phyloP scores from a whole-genome alignment of 2,888 invertebrate species.

The Philereme transversata region DNA sequence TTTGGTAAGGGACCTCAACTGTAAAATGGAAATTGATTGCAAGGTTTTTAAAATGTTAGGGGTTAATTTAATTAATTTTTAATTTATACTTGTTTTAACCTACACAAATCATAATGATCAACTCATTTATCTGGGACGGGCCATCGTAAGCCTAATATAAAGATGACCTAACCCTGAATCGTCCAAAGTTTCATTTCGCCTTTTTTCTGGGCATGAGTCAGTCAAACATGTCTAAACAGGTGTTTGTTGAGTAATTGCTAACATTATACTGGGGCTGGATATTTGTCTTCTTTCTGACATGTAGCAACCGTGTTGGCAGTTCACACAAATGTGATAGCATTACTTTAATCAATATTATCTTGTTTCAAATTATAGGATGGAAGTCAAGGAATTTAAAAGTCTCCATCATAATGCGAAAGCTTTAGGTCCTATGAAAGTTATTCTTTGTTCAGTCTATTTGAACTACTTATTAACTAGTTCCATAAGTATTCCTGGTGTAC shows the following conservation, averaged over 20 bases:
- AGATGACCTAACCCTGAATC: conserved; percentile 35
- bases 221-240: conserved; percentile 28
- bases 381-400: neutral
- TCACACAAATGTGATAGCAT: conserved; percentile 10
- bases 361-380: neutral
- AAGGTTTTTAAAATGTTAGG: too few relatives aligned
- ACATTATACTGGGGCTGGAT: conserved; percentile 20
- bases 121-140: neutral
- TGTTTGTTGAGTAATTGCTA: conserved; percentile 35
- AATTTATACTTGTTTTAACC: too few relatives aligned
- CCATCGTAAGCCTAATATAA: conserved; percentile 17
- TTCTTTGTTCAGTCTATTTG: too few relatives aligned
- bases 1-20: too few relatives aligned
- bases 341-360: conserved; percentile 9
- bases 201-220: conserved; percentile 33
- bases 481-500: too few relatives aligned
- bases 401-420: neutral
- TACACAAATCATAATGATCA: neutral
- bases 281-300: conserved; percentile 19
- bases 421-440: neutral
- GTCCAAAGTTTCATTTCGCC: conserved; percentile 17
- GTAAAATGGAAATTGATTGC: too few relatives aligned
- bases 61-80: too few relatives aligned
- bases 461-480: too few relatives aligned
- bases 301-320: conserved; percentile 14